Percentiles rank a stretch among this genome's conserved stretches.
Conservation (phyloP, 2,113 vertebrate species). For the Callorhinus ursinus region DNA sequence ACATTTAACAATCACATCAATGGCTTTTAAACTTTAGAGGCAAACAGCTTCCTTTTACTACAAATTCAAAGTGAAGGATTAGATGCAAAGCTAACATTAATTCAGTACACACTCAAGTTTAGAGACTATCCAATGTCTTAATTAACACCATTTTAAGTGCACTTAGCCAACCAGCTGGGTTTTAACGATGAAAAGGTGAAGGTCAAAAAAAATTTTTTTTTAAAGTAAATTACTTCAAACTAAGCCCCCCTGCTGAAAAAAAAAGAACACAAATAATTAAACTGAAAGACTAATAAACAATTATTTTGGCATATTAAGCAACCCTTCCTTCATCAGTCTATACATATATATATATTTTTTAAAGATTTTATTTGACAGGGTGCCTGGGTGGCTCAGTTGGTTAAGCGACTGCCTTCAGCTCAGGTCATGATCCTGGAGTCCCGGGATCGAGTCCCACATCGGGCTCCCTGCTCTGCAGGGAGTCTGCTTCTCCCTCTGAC, state of each 20-base stretch:
- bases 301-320: slow-evolving; percentile 50
- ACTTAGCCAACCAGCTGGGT: slow-evolving; percentile 49
- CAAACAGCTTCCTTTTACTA: slow-evolving; percentile 70
- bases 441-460: too few species aligned
- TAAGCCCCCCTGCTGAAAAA: slow-evolving; percentile 1
- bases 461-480: too few species aligned
- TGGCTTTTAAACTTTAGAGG: slow-evolving; percentile 66
- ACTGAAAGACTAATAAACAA: slow-evolving; percentile 52
- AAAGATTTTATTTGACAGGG: too few species aligned
- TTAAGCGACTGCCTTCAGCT: too few species aligned
- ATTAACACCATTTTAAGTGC: slow-evolving; percentile 60
- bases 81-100: slow-evolving; percentile 62
- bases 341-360: background rate
- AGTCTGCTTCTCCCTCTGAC: too few species aligned
- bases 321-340: slow-evolving; percentile 13
- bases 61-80: slow-evolving; percentile 78
- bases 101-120: slow-evolving; percentile 62
- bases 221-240: slow-evolving; percentile 50
- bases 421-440: too few species aligned
- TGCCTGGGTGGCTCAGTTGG: too few species aligned
- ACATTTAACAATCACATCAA: slow-evolving; percentile 78
- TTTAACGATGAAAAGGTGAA: slow-evolving; percentile 46
- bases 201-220: slow-evolving; percentile 12
- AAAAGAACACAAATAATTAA: background rate
- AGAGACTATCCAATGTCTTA: slow-evolving; percentile 50